phyloP scores from a whole-genome alignment of 2,797 vertebrate genomes.

The Halcyon badia region DNA sequence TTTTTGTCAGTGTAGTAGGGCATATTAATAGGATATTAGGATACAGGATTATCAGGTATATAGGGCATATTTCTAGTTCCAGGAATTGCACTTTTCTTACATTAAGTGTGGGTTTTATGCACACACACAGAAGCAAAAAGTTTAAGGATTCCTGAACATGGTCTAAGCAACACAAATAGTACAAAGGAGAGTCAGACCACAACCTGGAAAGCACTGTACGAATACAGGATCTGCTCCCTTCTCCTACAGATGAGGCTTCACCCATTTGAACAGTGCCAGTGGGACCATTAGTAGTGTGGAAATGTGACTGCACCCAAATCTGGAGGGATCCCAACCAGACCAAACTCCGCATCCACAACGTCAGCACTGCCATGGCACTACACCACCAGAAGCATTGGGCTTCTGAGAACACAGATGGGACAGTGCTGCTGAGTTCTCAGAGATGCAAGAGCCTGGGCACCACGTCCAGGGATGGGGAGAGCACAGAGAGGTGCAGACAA shows the following conservation, averaged over 20 bases:
- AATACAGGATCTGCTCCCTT: background rate
- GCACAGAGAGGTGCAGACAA: background rate
- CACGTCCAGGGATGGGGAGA: background rate
- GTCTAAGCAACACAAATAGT: background rate
- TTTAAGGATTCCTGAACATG: background rate
- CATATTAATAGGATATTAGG: background rate
- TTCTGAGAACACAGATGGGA: background rate
- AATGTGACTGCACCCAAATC: background rate
- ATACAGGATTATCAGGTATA: background rate
- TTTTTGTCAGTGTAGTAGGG: background rate
- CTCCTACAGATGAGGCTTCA: background rate
- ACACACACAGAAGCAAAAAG: background rate
- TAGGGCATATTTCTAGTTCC: background rate
- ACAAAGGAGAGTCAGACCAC: background rate
- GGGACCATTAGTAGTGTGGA: background rate
- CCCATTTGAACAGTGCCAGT: background rate
- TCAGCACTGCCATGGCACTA: background rate
- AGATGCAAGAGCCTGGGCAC: background rate
- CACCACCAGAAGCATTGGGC: accelerated
- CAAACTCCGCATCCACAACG: background rate
- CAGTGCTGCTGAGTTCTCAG: background rate
- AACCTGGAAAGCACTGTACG: background rate
- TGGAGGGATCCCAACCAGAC: background rate
- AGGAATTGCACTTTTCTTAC: background rate
- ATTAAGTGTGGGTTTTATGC: background rate